Evolutionary conservation across 2,888 invertebrate genomes (phyloP), one percentile per base, ranked within the genome.

Genomic region (Aphidius colemani): DNA sequence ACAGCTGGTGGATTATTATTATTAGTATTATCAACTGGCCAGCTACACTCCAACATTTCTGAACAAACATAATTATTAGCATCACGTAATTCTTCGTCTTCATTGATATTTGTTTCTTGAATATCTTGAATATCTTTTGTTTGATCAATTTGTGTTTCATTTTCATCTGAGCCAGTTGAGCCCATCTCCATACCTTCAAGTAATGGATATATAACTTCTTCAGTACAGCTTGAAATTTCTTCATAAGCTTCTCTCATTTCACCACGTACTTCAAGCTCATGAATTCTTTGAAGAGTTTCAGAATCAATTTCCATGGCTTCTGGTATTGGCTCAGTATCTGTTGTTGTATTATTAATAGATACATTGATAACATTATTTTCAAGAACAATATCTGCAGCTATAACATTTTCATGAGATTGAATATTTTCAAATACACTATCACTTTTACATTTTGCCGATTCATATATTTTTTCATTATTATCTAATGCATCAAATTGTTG

Each of bases 51-150:
- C 50, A 80, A 67, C 81, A 81, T 80, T 70, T 81, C 81, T 0
- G 79, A 79, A 70, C 91, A 83, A 63, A 91, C 90, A 75, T 90
- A 91, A 75, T 89, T 91, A 76, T 92, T 91, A n/a, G 91, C 91
- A 84, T 92, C 92, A 64, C 90, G 88, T 71, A 91, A 90, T 72
- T 84, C 85, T 72, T 85, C 85, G 61, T 85, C 85, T 64, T 85
- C 85, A 46, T 82, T 82, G 46, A 82, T 83, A n/a, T 77, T 79
- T 63, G 79, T 81, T 69, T 78, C 74, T 63, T 74, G 46, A 9
- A 59, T 62, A 30, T 63, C 65, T 7, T 53, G 55, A 41, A 53
- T 55, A 59, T 72, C 71, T 60, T 70, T 72, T 41, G 74, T 70
- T 64, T 72, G 75, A 53, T 72, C 74, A 61, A 58, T 64, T 40